Evolutionary conservation across 2,888 invertebrate species (phyloP).

Genomic region (Neoascia interrupta): DNA sequence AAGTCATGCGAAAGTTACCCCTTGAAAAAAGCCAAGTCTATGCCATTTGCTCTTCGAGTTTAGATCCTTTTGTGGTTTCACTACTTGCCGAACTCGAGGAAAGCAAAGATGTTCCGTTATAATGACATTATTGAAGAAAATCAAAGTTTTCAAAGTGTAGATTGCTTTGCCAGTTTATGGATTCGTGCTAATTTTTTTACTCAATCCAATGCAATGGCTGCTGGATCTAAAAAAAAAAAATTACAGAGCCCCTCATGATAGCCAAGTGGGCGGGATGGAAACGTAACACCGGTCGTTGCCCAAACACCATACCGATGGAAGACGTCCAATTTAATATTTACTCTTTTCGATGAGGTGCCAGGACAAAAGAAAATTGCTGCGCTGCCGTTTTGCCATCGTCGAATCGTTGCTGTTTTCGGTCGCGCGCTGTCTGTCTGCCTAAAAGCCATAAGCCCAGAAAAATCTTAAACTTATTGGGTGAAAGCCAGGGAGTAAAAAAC

Average conservation of each 20-base stretch:
- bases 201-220: too few species aligned
- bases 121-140: slow-evolving; percentile 65
- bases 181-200: too few species aligned
- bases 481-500: slow-evolving; percentile 39
- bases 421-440: slow-evolving; percentile 20
- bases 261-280: slow-evolving; percentile 32
- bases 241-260: slow-evolving; percentile 7
- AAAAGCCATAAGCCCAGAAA: slow-evolving; percentile 38
- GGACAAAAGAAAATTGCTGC: slow-evolving; percentile 36
- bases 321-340: slow-evolving; percentile 60
- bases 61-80: slow-evolving; percentile 20
- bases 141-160: slow-evolving; percentile 50
- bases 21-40: too few species aligned
- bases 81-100: slow-evolving; percentile 2
- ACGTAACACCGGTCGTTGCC: slow-evolving; percentile 18
- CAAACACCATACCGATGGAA: slow-evolving; percentile 48
- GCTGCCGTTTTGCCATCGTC: slow-evolving; percentile 38
- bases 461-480: slow-evolving; percentile 55
- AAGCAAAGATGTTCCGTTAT: slow-evolving; percentile 50
- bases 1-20: slow-evolving; percentile 39
- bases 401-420: slow-evolving; percentile 32
- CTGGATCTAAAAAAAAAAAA: neutral
- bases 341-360: slow-evolving; percentile 28
- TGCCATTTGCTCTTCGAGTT: neutral
- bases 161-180: slow-evolving; percentile 23